Evolutionary conservation across 2,888 invertebrate genomes (phyloP), one percentile per base, ranked within the genome.

Genomic region (Chalcis sispes): DNA sequence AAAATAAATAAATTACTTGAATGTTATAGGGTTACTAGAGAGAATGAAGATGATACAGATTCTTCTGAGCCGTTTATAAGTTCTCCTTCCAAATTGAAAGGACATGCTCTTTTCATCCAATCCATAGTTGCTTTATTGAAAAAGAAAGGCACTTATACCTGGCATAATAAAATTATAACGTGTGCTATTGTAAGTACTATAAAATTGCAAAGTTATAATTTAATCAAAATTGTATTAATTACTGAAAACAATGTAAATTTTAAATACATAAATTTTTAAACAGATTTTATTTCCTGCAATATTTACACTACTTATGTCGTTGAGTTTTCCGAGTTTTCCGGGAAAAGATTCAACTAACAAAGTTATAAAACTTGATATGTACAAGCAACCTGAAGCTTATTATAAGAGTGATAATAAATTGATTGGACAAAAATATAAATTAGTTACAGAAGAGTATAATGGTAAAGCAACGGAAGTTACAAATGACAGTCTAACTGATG

Each of bases 101-200:
- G 89, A 15, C 79, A 76, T 5, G 50, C 79, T 27, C 82, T 89
- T 32, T 78, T 77, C 1, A 76, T 82, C 13, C 89, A 89, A 81
- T 83, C 84, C 50, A 82, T 86, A 62, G 77, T 66, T n/a, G 89
- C 88, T 23, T 82, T 89, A 27, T 75, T 89, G 4, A 66, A 79
- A 1, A 90, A 89, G 80, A 89, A 89, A 81, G 58, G 84, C 0
- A 78, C 82, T 1, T 89, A 87, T 64, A 83, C 86, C 0, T 79
- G 75, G 1, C 86, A 87, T 75, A 89, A 88, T 81, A 79, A 84
- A 48, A 71, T 82, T 36, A 82, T 80, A 3, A 78, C 85, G 32
- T 70, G 86, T n/a, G 70, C 86, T 4, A 88, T 84, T 73, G 86
- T 88, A 80, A 77, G 84, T 82, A 27, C 42, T 46, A 46, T 46